These are phyloP conservation scores for Sialis fuliginosa DNA, from an alignment of 2,888 invertebrate genomes.

Conservation along the genomic window DNA sequence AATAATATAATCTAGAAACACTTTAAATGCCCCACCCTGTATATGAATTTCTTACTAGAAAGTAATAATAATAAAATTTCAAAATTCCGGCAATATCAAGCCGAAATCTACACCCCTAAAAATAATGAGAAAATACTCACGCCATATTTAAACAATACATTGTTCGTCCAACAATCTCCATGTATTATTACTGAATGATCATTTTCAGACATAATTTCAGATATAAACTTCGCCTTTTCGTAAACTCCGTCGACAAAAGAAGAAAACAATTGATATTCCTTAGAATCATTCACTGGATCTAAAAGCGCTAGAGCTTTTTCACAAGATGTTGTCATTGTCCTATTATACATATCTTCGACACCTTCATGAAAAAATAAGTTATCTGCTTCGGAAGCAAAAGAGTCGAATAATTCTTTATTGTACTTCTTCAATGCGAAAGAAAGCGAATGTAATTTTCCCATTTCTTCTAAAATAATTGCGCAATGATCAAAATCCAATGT, in stretches of 20 bases:
- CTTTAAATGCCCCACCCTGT: too few species aligned
- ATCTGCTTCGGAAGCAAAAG: background rate
- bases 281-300: background rate
- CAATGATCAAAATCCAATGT: slow-evolving; percentile 2
- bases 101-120: too few species aligned
- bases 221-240: background rate
- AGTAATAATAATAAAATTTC: too few species aligned
- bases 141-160: slow-evolving; percentile 15
- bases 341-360: background rate
- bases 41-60: too few species aligned
- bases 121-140: slow-evolving; percentile 10
- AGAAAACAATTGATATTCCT: slow-evolving; percentile 6
- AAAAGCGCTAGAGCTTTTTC: slow-evolving; percentile 1
- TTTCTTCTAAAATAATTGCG: background rate
- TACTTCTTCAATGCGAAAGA: slow-evolving; percentile 1
- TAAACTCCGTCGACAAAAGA: slow-evolving; percentile 6
- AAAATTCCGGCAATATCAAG: too few species aligned
- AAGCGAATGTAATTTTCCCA: slow-evolving; percentile 2
- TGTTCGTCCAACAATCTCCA: slow-evolving; percentile 16
- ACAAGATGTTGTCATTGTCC: background rate
- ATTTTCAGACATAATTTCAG: slow-evolving; percentile 8
- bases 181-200: slow-evolving; percentile 15
- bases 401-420: background rate
- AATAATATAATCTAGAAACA: too few species aligned
- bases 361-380: background rate